Evolutionary conservation across 2,888 invertebrate genomes (phyloP).

Genomic region (Eristalinus sepulchralis): DNA sequence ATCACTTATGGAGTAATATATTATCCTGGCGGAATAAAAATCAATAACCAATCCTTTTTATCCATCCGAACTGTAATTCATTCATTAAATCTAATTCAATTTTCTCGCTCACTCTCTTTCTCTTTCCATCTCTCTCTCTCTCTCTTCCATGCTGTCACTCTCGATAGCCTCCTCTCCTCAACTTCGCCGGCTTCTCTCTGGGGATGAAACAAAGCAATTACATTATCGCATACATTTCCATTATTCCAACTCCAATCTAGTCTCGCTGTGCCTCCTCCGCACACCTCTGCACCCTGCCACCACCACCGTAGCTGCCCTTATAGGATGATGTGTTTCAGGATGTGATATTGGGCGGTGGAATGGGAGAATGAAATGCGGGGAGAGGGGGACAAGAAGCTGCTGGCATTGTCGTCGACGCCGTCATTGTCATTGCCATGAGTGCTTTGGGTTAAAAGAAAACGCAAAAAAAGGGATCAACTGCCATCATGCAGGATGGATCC

Average conservation of each 20-base stretch:
- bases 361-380: not conserved
- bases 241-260: slow-evolving; percentile 72
- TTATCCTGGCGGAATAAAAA: slow-evolving; percentile 72
- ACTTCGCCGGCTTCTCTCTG: slow-evolving; percentile 58
- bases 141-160: not conserved
- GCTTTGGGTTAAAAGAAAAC: slow-evolving; percentile 67
- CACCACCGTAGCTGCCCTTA: not conserved
- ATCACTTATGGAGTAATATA: slow-evolving; percentile 71
- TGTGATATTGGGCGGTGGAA: not conserved
- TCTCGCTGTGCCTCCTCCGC: slow-evolving; percentile 34
- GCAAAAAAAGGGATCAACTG: slow-evolving; percentile 70
- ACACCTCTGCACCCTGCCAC: not conserved
- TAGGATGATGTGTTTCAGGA: slow-evolving; percentile 10
- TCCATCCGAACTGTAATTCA: slow-evolving; percentile 73
- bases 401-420: slow-evolving; percentile 41
- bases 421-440: slow-evolving; percentile 67
- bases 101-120: slow-evolving; percentile 54
- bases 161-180: not conserved
- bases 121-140: not conserved
- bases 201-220: slow-evolving; percentile 74
- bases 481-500: slow-evolving; percentile 56
- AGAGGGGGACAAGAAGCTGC: not conserved
- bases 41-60: slow-evolving; percentile 74
- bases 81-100: slow-evolving; percentile 75
- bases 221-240: slow-evolving; percentile 73